Conservation (phyloP, 1,140 invertebrate species). For the Eriosoma lanigerum region DNA sequence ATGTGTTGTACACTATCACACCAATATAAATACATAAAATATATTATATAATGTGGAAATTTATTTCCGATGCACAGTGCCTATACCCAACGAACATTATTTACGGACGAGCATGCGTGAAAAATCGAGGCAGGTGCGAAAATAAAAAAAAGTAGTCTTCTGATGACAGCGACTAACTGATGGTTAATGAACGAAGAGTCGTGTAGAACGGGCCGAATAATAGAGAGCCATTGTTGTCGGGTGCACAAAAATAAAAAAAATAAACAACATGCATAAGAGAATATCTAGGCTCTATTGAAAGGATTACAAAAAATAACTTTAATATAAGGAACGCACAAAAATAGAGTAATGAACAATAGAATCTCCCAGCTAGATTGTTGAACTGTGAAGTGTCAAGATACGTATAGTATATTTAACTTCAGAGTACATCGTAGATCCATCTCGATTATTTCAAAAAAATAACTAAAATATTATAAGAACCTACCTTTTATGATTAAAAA, state of each 20-base stretch:
- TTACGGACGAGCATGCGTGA: constrained; percentile 19
- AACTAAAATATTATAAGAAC: not conserved
- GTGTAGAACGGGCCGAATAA: constrained; percentile 47
- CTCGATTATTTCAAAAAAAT: not conserved
- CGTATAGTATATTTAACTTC: constrained; percentile 36
- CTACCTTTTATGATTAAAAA: not conserved
- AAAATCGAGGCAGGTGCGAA: constrained; percentile 46
- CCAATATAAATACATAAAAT: not conserved
- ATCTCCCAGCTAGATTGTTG: constrained; percentile 17
- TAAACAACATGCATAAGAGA: constrained; percentile 33
- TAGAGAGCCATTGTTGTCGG: constrained; percentile 38
- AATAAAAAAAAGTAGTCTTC: constrained; percentile 35
- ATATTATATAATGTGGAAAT: not conserved
- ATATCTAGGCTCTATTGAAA: constrained; percentile 40
- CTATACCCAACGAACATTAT: not conserved
- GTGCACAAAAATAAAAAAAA: constrained; percentile 50
- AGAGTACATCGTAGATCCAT: not conserved
- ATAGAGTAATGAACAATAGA: constrained; percentile 41
- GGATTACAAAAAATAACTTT: constrained; percentile 47
- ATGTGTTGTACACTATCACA: too few relatives aligned
- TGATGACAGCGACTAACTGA: constrained; percentile 19
- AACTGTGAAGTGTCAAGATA: constrained; percentile 38
- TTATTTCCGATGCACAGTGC: not conserved
- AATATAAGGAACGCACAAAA: constrained; percentile 42
- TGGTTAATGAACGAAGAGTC: constrained; percentile 47